These are phyloP conservation scores for Luidia sarsii DNA, from an alignment of 53 echinoderm and acorn worm genomes.

Conservation along the genomic window DNA sequence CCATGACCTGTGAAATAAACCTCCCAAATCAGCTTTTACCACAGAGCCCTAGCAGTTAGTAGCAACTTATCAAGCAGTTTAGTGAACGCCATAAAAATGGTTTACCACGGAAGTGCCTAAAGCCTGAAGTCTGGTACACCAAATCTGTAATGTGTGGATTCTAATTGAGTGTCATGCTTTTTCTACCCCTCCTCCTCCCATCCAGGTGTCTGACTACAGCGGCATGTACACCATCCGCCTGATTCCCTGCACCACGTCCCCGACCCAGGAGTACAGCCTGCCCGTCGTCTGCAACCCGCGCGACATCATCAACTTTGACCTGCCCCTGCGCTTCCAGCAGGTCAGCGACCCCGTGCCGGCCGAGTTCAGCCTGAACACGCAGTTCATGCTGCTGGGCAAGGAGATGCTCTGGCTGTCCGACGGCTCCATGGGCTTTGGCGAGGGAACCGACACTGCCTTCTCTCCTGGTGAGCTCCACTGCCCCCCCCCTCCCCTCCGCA, in stretches of 20 bases:
- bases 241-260: slow-evolving; percentile 85
- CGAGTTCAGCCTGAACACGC: slow-evolving; percentile 95
- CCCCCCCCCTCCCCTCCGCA: no score
- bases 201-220: slow-evolving; percentile 98
- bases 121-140: no score
- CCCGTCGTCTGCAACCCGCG: slow-evolving; percentile 93
- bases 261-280: slow-evolving; percentile 83
- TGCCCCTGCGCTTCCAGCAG: slow-evolving; percentile 99
- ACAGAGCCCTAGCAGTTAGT: no score
- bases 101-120: no score
- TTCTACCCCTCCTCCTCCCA: background rate
- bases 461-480: slow-evolving; percentile 71
- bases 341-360: slow-evolving; percentile 99
- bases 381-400: slow-evolving; percentile 94
- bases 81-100: no score
- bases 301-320: slow-evolving; percentile 90
- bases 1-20: no score
- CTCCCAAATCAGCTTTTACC: no score
- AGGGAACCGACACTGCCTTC: slow-evolving; percentile 95
- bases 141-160: no score
- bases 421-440: slow-evolving; percentile 98
- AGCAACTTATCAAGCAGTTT: no score
- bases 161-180: no score
- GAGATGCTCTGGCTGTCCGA: slow-evolving; percentile 94
- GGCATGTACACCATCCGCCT: slow-evolving; percentile 92